These are phyloP conservation scores for Achatina immaculata DNA, from an alignment of 1,140 invertebrate genomes.

Conservation along the genomic window DNA sequence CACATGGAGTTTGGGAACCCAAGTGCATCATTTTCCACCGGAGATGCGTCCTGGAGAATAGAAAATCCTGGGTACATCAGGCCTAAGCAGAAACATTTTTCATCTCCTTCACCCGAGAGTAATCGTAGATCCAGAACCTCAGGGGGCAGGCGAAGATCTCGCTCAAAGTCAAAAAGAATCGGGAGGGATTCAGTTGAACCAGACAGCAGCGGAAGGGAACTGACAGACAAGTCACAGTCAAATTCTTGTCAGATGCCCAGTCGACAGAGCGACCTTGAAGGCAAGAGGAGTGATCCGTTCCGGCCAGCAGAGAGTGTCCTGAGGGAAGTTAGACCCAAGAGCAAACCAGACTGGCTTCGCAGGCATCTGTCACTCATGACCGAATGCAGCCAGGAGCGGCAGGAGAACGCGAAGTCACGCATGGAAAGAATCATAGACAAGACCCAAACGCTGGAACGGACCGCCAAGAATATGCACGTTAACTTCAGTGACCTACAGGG, in stretches of 20 bases:
- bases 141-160: neutral
- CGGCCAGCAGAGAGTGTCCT: neutral
- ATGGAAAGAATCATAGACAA: neutral
- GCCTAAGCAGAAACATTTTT: neutral
- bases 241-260: neutral
- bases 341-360: neutral
- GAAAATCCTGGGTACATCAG: too few relatives aligned
- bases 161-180: neutral
- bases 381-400: neutral
- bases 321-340: neutral
- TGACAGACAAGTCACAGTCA: neutral
- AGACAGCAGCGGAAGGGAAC: neutral
- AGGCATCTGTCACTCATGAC: slow-evolving; percentile 15
- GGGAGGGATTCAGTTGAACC: neutral
- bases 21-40: neutral
- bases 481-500: neutral
- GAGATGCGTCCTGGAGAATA: too few relatives aligned
- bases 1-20: neutral
- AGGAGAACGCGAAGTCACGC: neutral
- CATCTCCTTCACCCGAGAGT: neutral
- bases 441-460: neutral
- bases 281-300: neutral
- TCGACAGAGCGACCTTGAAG: neutral
- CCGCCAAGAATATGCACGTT: neutral
- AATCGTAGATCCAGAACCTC: neutral